Evolutionary conservation across 2,888 invertebrate species (phyloP).

Genomic region (Tiphia femorata): DNA sequence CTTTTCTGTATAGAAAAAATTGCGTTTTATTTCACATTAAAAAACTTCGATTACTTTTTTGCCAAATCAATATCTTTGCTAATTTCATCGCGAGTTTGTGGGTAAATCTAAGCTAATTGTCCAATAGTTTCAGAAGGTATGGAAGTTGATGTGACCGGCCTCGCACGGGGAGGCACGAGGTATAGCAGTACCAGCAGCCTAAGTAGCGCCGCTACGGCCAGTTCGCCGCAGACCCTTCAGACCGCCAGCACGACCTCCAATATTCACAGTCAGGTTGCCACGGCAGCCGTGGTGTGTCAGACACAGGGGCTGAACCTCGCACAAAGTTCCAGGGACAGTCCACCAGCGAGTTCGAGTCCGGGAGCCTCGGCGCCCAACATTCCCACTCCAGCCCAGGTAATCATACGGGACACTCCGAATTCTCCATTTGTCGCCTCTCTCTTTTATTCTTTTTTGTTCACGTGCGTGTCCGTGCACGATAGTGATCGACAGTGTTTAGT

Average conservation of each 20-base stretch:
- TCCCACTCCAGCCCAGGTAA: constrained; percentile 64
- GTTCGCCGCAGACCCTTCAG: constrained; percentile 68
- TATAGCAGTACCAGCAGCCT: constrained; percentile 71
- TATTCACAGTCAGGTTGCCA: constrained; percentile 61
- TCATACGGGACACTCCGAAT: neutral
- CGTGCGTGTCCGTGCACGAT: too few relatives aligned
- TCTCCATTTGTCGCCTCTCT: neutral
- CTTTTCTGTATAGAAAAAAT: too few relatives aligned
- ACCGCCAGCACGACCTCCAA: constrained; percentile 48
- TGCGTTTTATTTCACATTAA: too few relatives aligned
- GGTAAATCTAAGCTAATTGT: neutral
- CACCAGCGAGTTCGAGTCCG: constrained; percentile 63
- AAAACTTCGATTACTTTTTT: too few relatives aligned
- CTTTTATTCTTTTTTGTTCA: neutral
- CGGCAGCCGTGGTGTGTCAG: constrained; percentile 64
- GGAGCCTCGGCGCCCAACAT: constrained; percentile 62
- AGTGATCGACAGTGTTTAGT: too few relatives aligned
- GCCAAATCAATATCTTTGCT: too few relatives aligned
- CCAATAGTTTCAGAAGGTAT: constrained; percentile 53
- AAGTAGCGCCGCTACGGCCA: constrained; percentile 70
- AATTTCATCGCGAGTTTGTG: too few relatives aligned
- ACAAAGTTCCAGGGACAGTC: constrained; percentile 64
- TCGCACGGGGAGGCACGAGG: constrained; percentile 64
- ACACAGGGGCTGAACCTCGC: constrained; percentile 65
- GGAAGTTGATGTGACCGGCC: constrained; percentile 61